phyloP scores from a whole-genome alignment of 2,797 vertebrate genomes.

The Phalloptychus januarius region DNA sequence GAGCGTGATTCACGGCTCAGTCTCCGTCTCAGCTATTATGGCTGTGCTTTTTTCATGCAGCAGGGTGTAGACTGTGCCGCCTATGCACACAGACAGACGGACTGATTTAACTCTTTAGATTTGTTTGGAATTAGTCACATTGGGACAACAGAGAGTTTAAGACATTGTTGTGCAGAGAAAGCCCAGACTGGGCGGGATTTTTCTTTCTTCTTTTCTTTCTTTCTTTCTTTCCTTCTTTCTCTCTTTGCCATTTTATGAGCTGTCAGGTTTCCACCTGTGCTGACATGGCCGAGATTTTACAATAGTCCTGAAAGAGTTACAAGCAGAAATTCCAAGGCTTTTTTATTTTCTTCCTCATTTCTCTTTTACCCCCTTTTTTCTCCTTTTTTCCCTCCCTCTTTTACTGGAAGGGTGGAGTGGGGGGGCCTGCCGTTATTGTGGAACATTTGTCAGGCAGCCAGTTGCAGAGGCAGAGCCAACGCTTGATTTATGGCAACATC shows the following conservation, averaged over 20 bases:
- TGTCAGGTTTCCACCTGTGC: slow-evolving; percentile 84
- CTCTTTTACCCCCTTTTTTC: slow-evolving; percentile 32
- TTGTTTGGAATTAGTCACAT: slow-evolving; percentile 77
- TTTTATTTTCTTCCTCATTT: slow-evolving; percentile 43
- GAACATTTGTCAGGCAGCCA: slow-evolving; percentile 87
- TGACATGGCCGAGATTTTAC: slow-evolving; percentile 84
- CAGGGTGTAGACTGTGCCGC: slow-evolving; percentile 61
- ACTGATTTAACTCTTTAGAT: slow-evolving; percentile 69
- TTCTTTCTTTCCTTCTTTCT: slow-evolving; percentile 44
- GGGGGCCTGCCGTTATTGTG: slow-evolving; percentile 77
- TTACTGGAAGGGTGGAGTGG: slow-evolving; percentile 75
- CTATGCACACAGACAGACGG: slow-evolving; percentile 57
- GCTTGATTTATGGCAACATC: slow-evolving; percentile 88
- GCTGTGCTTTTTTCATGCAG: slow-evolving; percentile 56
- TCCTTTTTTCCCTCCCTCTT: slow-evolving; percentile 38
- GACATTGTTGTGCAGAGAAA: slow-evolving; percentile 68
- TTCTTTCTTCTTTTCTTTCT: neutral
- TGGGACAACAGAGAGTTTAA: slow-evolving; percentile 53
- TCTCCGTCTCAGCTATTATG: slow-evolving; percentile 48
- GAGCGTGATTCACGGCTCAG: slow-evolving; percentile 61
- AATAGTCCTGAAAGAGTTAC: slow-evolving; percentile 83
- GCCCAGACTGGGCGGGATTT: slow-evolving; percentile 41
- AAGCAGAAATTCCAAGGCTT: slow-evolving; percentile 85
- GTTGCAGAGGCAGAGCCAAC: slow-evolving; percentile 79
- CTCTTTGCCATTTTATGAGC: slow-evolving; percentile 69